These are phyloP conservation scores for Forficula auricularia DNA, from an alignment of 1,140 invertebrate genomes.

Conservation along the genomic window DNA sequence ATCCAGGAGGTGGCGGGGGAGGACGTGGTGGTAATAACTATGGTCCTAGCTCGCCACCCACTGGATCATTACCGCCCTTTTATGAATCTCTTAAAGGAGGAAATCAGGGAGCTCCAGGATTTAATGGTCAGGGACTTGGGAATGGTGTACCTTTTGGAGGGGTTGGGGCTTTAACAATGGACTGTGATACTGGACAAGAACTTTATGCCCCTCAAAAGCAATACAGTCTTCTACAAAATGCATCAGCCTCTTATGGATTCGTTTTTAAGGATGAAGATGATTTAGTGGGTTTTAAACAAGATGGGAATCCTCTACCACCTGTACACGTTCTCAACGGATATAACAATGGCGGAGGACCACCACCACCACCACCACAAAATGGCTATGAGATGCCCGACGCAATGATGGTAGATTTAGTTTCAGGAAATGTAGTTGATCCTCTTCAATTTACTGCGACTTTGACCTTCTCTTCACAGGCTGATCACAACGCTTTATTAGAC, in stretches of 20 bases:
- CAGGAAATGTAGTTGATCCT: slow-evolving; percentile 54
- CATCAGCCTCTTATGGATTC: slow-evolving; percentile 51
- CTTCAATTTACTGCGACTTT: slow-evolving; percentile 62
- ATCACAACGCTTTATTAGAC: slow-evolving; percentile 47
- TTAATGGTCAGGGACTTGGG: slow-evolving; percentile 4
- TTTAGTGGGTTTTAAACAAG: not conserved
- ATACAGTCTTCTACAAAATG: slow-evolving; percentile 62
- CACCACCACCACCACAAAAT: slow-evolving; percentile 32
- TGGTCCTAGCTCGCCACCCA: slow-evolving; percentile 63
- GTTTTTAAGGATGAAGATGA: slow-evolving; percentile 57
- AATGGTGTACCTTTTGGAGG: no score
- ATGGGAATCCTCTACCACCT: slow-evolving; percentile 25
- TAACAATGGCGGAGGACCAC: not conserved
- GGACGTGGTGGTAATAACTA: slow-evolving; percentile 61
- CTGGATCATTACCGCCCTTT: slow-evolving; percentile 63
- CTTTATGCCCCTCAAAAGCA: slow-evolving; percentile 37
- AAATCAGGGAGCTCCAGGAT: slow-evolving; percentile 34
- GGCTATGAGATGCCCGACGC: slow-evolving; percentile 51
- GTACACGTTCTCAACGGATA: slow-evolving; percentile 8
- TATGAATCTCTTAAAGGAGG: slow-evolving; percentile 66
- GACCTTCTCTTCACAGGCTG: slow-evolving; percentile 55
- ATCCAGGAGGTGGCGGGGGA: slow-evolving; percentile 29
- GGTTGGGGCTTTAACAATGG: slow-evolving; percentile 31
- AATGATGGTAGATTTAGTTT: slow-evolving; percentile 63
- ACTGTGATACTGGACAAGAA: slow-evolving; percentile 53